Evolutionary conservation across 2,797 vertebrate species (phyloP).

Genomic region (Mormyrus hasselquistii): DNA sequence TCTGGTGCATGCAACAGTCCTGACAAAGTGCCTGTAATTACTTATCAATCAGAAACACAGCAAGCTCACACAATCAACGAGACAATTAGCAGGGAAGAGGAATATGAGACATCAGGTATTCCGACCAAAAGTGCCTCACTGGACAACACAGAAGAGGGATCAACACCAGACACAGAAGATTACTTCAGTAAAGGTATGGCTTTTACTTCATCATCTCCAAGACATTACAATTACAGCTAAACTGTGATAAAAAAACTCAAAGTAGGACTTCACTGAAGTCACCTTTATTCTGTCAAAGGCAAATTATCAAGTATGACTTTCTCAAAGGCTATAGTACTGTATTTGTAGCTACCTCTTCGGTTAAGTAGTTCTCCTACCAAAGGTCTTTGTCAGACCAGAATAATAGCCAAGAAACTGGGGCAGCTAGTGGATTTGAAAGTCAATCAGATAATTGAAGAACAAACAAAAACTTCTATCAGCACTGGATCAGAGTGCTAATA

Average conservation of each 20-base stretch:
- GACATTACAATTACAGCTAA: neutral
- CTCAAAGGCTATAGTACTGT: neutral
- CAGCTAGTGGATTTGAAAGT: neutral
- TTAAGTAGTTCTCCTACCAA: neutral
- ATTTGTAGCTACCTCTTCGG: neutral
- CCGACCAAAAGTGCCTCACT: conserved; percentile 92
- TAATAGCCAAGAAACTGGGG: neutral
- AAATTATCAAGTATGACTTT: neutral
- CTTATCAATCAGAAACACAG: conserved; percentile 63
- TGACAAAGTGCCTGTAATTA: conserved; percentile 85
- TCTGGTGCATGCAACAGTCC: conserved; percentile 72
- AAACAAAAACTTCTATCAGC: neutral
- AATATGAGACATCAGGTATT: conserved; percentile 79
- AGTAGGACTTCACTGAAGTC: neutral
- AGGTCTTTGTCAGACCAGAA: neutral
- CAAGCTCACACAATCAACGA: conserved; percentile 75
- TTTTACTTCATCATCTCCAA: neutral
- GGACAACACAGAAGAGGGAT: conserved; percentile 74
- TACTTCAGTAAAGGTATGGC: conserved; percentile 80
- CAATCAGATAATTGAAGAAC: neutral
- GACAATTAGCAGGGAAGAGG: conserved; percentile 67
- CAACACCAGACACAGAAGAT: conserved; percentile 72
- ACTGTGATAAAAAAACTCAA: neutral
- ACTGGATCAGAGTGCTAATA: neutral
- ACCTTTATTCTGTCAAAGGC: neutral